Evolutionary conservation across 2,888 invertebrate species (phyloP), one percentile per base, ranked within the genome.

Genomic region (Meganola albula): DNA sequence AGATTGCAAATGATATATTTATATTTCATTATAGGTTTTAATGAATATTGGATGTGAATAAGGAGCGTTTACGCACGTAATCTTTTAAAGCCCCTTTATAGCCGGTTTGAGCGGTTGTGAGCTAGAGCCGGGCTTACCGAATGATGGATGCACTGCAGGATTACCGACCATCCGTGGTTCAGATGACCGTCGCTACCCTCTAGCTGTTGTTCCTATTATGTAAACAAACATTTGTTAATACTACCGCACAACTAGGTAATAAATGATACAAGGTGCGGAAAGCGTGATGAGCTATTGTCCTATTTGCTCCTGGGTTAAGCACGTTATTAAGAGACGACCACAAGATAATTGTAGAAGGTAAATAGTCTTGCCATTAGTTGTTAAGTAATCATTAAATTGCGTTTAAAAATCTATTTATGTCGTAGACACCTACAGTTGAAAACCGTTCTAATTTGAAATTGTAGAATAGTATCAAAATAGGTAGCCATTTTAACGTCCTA

Each of bases 71-170:
- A 66, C 70, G 66, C 66, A 65, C 66, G 60, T 69, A 72, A 74
- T 72, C 74, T 61, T 51, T 56, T 64, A 66, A 71, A 71, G 64
- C 63, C 63, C 62, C 59, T 68, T 60, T 67, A 69, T 69, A 67
- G 65, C 69, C 66, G 54, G 66, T 69, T 65, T 69, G 69, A 71
- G 63, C 73, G 62, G 63, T 65, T 61, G 62, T 58, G 64, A 63
- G 65, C 66, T 63, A 60, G 65, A 62, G 63, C 63, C 56, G 34
- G 73, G 74, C 66, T 74, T 74, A 74, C 57, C 34, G 61, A 60
- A 63, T 74, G 74, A 74, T 74, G 68, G 71, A 74, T 74, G 74
- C 74, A 74, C 66, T 69, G 58, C 52, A 37, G 71, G 74, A 69
- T 74, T 74, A 74, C 60, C 49, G 47, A 42, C 24, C 62, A 62